phyloP scores from a whole-genome alignment of 2,113 vertebrate genomes.

The Nycticebus coucang region DNA sequence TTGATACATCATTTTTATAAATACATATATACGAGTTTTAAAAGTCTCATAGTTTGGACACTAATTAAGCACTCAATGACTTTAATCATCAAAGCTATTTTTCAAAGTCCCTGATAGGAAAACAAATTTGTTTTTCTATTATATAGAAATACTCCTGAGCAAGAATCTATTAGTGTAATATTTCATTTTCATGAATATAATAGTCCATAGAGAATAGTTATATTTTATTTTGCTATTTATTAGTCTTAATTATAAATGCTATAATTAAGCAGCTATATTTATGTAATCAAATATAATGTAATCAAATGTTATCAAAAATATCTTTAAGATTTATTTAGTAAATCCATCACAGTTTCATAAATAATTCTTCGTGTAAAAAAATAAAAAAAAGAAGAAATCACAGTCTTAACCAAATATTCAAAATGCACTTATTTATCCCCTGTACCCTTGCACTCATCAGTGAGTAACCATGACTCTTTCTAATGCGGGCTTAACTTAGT shows the following conservation, averaged over 20 bases:
- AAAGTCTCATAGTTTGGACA: neutral
- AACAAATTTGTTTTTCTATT: neutral
- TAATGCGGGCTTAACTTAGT: neutral
- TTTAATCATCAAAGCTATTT: neutral
- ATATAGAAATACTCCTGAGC: neutral
- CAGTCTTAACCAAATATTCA: neutral
- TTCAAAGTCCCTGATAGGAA: neutral
- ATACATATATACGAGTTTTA: neutral
- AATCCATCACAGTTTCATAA: neutral
- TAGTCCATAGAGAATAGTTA: neutral
- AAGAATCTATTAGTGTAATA: neutral
- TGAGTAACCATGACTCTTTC: neutral
- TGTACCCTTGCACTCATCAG: neutral
- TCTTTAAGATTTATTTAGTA: neutral
- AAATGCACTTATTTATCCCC: neutral
- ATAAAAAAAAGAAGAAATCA: neutral
- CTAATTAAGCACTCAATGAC: neutral
- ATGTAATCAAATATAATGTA: neutral
- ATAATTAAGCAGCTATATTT: neutral
- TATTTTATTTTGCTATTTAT: neutral
- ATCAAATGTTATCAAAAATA: neutral
- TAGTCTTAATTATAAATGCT: neutral
- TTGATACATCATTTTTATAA: constrained; percentile 8
- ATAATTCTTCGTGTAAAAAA: neutral
- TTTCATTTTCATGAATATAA: neutral